Evolutionary conservation across 1,140 invertebrate species (phyloP).

Genomic region (Drosophila pseudoobscura): DNA sequence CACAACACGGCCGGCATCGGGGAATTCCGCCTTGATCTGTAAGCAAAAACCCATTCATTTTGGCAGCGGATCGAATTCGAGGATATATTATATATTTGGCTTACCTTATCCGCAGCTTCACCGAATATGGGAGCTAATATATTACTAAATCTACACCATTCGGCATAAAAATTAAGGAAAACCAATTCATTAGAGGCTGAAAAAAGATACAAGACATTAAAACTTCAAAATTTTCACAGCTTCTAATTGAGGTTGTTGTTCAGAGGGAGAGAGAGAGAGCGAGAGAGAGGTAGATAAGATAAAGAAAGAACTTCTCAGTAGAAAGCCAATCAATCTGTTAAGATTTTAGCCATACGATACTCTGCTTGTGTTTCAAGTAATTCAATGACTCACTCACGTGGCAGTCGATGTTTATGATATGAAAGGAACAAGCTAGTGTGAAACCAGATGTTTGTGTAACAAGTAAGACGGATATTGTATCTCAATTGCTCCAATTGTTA

Average conservation of each 20-base stretch:
- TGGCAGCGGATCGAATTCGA: not conserved
- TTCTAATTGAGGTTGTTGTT: no score
- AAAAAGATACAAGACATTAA: constrained; percentile 81
- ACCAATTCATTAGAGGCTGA: constrained; percentile 97
- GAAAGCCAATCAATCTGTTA: constrained; percentile 1
- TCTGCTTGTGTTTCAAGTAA: no score
- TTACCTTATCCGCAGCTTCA: constrained; percentile 95
- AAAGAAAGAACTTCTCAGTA: no score
- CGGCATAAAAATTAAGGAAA: constrained; percentile 99
- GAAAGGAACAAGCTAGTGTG: no score
- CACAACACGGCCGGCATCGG: constrained; percentile 92
- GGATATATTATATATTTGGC: not conserved
- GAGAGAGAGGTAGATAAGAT: no score
- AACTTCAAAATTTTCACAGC: no score
- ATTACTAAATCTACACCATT: constrained; percentile 98
- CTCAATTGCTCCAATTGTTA: no score
- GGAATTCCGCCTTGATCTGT: constrained; percentile 87
- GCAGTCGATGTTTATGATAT: no score
- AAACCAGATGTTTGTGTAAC: no score
- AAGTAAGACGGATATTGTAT: no score
- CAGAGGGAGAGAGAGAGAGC: no score
- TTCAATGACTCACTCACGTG: no score
- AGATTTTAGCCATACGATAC: not conserved
- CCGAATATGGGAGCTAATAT: constrained; percentile 98
- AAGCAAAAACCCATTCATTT: constrained; percentile 13